Conservation (phyloP, 2,888 invertebrate species). For the Drosophila kanekoi region DNA sequence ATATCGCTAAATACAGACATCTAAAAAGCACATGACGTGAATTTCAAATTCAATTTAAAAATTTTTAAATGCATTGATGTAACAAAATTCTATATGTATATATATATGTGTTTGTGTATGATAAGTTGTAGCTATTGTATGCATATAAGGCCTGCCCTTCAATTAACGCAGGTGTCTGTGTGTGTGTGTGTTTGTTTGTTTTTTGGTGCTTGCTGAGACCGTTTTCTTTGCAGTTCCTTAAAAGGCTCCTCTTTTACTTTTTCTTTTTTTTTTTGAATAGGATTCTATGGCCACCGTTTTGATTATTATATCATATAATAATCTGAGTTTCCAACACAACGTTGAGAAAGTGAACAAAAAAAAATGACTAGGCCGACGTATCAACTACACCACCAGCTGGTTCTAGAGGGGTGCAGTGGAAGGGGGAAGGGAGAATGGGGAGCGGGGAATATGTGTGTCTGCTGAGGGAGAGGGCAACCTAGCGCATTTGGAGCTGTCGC, state of each 20-base stretch:
- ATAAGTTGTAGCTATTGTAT: constrained; percentile 16
- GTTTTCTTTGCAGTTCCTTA: constrained; percentile 21
- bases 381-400: constrained; percentile 1
- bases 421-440: too few species aligned
- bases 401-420: background rate
- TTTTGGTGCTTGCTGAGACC: constrained; percentile 61
- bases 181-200: constrained; percentile 1
- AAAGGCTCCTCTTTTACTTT: background rate
- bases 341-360: constrained; percentile 29
- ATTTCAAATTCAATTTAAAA: constrained; percentile 70
- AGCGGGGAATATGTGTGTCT: too few species aligned
- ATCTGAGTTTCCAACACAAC: constrained; percentile 44
- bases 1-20: constrained; percentile 64
- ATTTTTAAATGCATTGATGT: constrained; percentile 71
- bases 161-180: constrained; percentile 13
- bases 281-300: constrained; percentile 46
- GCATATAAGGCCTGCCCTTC: constrained; percentile 10
- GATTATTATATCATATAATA: constrained; percentile 17
- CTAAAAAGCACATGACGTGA: constrained; percentile 70
- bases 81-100: constrained; percentile 55
- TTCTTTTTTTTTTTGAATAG: constrained; percentile 8
- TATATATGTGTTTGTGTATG: constrained; percentile 9
- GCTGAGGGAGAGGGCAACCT: background rate
- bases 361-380: constrained; percentile 54
- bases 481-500: constrained; percentile 59